These are phyloP conservation scores for Fundulus diaphanus DNA, from an alignment of 2,797 vertebrate genomes.

Conservation along the genomic window DNA sequence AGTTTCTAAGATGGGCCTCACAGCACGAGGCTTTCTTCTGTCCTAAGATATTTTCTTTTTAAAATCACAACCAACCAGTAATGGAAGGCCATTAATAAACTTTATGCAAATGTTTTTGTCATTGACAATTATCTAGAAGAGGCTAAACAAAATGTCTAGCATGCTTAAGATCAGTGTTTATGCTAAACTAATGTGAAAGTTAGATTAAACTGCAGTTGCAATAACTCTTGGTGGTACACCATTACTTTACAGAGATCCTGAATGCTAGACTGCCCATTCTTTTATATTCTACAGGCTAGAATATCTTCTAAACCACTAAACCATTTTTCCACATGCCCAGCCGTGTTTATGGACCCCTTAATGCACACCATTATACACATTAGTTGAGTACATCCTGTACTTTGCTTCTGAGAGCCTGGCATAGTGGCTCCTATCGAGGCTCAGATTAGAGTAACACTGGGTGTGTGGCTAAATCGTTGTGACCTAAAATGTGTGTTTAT, in stretches of 20 bases:
- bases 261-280: slow-evolving; percentile 11
- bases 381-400: slow-evolving; percentile 44
- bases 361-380: slow-evolving; percentile 53
- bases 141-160: slow-evolving; percentile 20
- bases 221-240: background rate
- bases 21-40: slow-evolving; percentile 42
- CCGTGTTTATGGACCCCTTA: slow-evolving; percentile 52
- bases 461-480: slow-evolving; percentile 31
- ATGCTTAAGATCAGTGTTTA: background rate
- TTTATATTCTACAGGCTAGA: slow-evolving; percentile 42
- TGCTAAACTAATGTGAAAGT: background rate
- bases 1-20: slow-evolving; percentile 25
- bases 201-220: background rate
- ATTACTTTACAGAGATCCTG: background rate
- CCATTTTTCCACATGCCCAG: slow-evolving; percentile 34
- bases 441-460: slow-evolving; percentile 23
- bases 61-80: slow-evolving; percentile 14
- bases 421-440: slow-evolving; percentile 21
- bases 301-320: slow-evolving; percentile 31
- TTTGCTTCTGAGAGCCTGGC: slow-evolving; percentile 48
- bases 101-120: slow-evolving; percentile 28
- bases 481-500: slow-evolving; percentile 23
- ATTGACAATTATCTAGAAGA: slow-evolving; percentile 16
- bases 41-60: slow-evolving; percentile 33
- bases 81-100: slow-evolving; percentile 23